Percentiles rank a stretch among this genome's conserved stretches.
Conservation (phyloP, 2,888 invertebrate genomes). For the Acrobasis consociella region DNA sequence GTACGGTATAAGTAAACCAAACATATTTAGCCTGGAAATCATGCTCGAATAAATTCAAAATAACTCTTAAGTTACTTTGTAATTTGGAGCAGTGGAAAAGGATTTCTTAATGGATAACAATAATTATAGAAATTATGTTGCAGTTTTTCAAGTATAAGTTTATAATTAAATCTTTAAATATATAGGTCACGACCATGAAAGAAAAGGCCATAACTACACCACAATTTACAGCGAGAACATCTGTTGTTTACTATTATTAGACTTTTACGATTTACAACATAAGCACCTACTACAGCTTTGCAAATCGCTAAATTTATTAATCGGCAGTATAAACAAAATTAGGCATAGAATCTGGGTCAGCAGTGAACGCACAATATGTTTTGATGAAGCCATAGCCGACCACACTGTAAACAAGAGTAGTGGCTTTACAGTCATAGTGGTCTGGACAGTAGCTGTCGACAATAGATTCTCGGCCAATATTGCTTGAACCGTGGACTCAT, state of each 20-base stretch:
- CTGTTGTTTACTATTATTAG: conserved; percentile 5
- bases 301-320: conserved; percentile 11
- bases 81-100: no score
- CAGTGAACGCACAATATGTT: conserved; percentile 47
- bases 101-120: no score
- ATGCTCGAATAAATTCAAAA: no score
- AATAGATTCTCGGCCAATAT: conserved; percentile 15
- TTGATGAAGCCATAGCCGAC: conserved; percentile 44
- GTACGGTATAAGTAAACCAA: no score
- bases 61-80: no score
- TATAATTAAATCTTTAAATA: background rate
- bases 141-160: no score
- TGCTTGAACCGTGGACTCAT: conserved; percentile 1
- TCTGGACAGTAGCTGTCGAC: conserved; percentile 17
- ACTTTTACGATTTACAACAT: conserved; percentile 7
- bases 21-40: no score
- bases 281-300: background rate
- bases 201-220: background rate
- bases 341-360: conserved; percentile 58
- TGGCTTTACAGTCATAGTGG: conserved; percentile 18
- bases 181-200: background rate
- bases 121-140: no score
- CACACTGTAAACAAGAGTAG: conserved; percentile 44
- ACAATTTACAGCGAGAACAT: background rate
- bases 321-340: conserved; percentile 40